Base-by-base conservation (phyloP, 2,888 invertebrate species). In the Yponomeuta sedellus region DNA sequence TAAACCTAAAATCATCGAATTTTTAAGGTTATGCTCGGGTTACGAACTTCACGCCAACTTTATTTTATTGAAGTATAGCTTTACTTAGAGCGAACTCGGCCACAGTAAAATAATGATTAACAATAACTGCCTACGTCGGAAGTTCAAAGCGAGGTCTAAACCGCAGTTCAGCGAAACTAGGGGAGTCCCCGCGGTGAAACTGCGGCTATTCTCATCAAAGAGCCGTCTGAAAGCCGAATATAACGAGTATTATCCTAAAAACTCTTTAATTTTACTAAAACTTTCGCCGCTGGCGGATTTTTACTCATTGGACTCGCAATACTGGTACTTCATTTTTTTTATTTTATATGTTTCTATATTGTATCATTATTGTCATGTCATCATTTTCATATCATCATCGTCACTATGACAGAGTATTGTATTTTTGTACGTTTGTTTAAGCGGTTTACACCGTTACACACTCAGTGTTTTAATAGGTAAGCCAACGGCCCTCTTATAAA, bases 211-310 rank as follows among this genome's bases (percentile, higher is more conserved):
- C 12, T 52, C 44, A 52, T 52, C 44, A 52, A 52, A 52, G 44
- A 52, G 44, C 44, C 44, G 44, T 52, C 44, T 16, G 34, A 52
- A 52, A 52, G 44, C 44, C 44, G 44, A 52, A 52, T 16, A 52
- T 52, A 52, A 52, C 44, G 44, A 52, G 44, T 52, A 52, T 52
- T 52, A 52, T 52, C 58, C 58, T 22, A 20, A 19, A 57, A 77
- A 79, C 77, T 80, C 79, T 78, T 76, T 73, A 75, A 77, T 74
- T 73, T 71, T 64, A 68, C 69, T 52, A 52, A 52, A 80, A 81
- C 75, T 79, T 76, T 73, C 69, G 12, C 44, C 16, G 44, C 44
- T 16, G 44, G 0, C 16, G 16, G 44, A 16, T 52, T 52, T 52
- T 52, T 52, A 16, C 44, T 12, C 16, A 16, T 16, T 12, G 44